phyloP scores from a whole-genome alignment of 2,888 invertebrate genomes.

The Nymphalis polychloros region DNA sequence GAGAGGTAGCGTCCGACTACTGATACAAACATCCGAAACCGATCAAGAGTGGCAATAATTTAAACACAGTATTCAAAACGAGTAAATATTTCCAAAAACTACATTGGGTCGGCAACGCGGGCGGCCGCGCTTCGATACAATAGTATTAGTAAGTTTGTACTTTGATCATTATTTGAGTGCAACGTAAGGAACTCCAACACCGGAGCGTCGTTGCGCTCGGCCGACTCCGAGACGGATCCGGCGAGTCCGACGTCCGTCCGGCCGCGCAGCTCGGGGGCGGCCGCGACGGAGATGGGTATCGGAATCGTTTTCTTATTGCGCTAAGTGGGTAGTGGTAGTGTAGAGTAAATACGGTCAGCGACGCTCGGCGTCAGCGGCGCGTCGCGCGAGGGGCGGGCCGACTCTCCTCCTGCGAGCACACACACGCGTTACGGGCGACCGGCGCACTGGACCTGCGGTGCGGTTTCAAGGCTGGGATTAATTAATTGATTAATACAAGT shows the following conservation, averaged over 20 bases:
- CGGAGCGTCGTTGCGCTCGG: conserved; percentile 39
- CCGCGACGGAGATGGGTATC: conserved; percentile 8
- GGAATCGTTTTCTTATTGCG: conserved; percentile 22
- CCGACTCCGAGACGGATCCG: conserved; percentile 22
- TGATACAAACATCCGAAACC: conserved; percentile 36
- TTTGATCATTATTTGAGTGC: conserved; percentile 56
- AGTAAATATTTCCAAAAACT: conserved; percentile 67
- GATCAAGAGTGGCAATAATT: conserved; percentile 38
- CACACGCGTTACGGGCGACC: not conserved
- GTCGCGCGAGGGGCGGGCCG: conserved; percentile 21
- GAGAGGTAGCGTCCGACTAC: conserved; percentile 18
- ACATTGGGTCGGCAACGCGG: conserved; percentile 43
- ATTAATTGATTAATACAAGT: too few species aligned
- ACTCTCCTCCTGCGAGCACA: conserved; percentile 12
- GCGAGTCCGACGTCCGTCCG: not conserved
- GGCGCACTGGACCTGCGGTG: too few species aligned
- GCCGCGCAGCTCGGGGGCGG: conserved; percentile 10
- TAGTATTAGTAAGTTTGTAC: conserved; percentile 55
- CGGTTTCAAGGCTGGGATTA: too few species aligned
- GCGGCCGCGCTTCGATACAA: conserved; percentile 34
- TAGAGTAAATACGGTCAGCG: conserved; percentile 26
- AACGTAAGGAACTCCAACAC: conserved; percentile 46
- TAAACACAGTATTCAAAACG: conserved; percentile 51
- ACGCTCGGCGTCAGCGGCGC: conserved; percentile 18
- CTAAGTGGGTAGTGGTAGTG: conserved; percentile 24